phyloP scores from a whole-genome alignment of 2,113 vertebrate genomes.

The Epinephelus moara region DNA sequence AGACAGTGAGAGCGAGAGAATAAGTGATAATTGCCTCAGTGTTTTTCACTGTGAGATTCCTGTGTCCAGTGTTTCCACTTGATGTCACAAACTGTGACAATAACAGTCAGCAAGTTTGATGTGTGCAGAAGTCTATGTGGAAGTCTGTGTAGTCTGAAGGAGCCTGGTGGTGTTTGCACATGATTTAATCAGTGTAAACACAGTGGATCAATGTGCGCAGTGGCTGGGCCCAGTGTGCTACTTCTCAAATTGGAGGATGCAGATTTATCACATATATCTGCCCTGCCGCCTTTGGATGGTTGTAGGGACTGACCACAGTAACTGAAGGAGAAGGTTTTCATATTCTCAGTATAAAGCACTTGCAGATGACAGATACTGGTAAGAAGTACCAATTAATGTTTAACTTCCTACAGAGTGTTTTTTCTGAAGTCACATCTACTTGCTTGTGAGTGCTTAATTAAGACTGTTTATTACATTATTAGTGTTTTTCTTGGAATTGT shows the following conservation, averaged over 20 bases:
- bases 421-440: neutral
- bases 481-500: conserved; percentile 15
- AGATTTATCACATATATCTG: conserved; percentile 28
- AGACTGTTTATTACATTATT: conserved; percentile 1
- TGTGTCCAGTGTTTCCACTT: neutral
- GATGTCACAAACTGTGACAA: conserved; percentile 5
- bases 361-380: conserved; percentile 3
- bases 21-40: neutral
- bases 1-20: neutral
- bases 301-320: conserved; percentile 21
- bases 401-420: conserved; percentile 11
- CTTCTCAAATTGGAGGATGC: conserved; percentile 30
- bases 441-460: conserved; percentile 7
- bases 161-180: conserved; percentile 27
- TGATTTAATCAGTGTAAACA: conserved; percentile 51
- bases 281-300: conserved; percentile 2
- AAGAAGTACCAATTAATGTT: conserved; percentile 4
- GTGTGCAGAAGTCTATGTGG: conserved; percentile 12
- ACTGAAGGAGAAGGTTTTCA: neutral
- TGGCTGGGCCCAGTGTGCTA: conserved; percentile 8
- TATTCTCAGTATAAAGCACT: conserved; percentile 22
- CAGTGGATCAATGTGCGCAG: conserved; percentile 20
- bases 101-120: conserved; percentile 15
- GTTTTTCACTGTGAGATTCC: conserved; percentile 4
- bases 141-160: conserved; percentile 5